These are phyloP conservation scores for Oxyteleia sp. DNA, from an alignment of 2,888 invertebrate genomes.

Conservation along the genomic window DNA sequence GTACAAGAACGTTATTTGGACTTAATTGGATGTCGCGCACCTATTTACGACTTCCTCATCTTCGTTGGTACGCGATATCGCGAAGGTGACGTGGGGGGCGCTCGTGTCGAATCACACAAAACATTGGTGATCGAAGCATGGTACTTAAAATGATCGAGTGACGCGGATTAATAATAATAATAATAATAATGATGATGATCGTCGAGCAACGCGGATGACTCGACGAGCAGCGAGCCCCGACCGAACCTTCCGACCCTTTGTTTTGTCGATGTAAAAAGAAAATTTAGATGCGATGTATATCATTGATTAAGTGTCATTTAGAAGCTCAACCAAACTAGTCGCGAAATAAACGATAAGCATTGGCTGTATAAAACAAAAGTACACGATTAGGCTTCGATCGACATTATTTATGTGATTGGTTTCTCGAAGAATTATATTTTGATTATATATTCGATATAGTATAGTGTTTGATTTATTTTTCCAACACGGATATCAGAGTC, in stretches of 20 bases:
- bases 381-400: conserved; percentile 66
- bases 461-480: conserved; percentile 49
- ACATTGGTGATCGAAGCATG: conserved; percentile 27
- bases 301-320: conserved; percentile 69
- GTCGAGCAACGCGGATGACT: background rate
- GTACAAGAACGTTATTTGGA: conserved; percentile 62
- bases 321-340: conserved; percentile 71
- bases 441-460: conserved; percentile 29
- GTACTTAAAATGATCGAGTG: conserved; percentile 62
- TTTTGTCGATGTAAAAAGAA: conserved; percentile 63
- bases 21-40: conserved; percentile 63
- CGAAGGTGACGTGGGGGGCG: conserved; percentile 51
- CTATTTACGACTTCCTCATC: conserved; percentile 39
- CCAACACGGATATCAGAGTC: conserved; percentile 18
- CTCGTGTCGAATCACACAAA: conserved; percentile 40
- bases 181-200: no score
- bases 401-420: conserved; percentile 55
- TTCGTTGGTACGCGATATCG: conserved; percentile 39
- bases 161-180: no score
- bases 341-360: conserved; percentile 67
- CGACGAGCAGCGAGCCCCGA: conserved; percentile 33
- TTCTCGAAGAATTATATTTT: conserved; percentile 58
- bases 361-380: conserved; percentile 69
- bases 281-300: conserved; percentile 63
- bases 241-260: conserved; percentile 40